Evolutionary conservation across 2,113 vertebrate species (phyloP).

Genomic region (Riparia riparia): DNA sequence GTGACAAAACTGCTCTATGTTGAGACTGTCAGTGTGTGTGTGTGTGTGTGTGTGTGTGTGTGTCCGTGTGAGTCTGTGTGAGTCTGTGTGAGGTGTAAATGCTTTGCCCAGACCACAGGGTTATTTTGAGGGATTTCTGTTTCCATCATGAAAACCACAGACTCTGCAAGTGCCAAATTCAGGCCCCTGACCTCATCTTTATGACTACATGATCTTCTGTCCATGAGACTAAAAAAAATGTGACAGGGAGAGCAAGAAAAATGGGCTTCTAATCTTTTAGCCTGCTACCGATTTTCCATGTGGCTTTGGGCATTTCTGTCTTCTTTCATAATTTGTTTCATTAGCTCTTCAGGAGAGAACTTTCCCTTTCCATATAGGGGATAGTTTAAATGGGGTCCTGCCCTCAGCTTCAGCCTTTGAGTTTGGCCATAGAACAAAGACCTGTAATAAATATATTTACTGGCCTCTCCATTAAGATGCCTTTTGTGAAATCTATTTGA

Average conservation of each 20-base stretch:
- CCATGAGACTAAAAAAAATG: not conserved
- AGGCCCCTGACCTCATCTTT: not conserved
- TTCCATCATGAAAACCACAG: not conserved
- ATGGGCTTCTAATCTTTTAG: not conserved
- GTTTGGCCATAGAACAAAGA: not conserved
- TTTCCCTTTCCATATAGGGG: not conserved
- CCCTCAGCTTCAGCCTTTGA: not conserved
- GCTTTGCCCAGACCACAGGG: fast-evolving
- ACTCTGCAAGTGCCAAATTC: not conserved
- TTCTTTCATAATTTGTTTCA: not conserved
- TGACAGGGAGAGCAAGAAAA: not conserved
- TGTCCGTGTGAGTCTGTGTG: too few species aligned
- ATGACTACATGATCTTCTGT: not conserved
- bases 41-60: too few species aligned
- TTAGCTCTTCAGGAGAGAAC: not conserved
- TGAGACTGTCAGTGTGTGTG: not conserved
- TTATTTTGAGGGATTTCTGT: not conserved
- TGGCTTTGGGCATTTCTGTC: not conserved
- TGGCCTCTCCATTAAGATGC: not conserved
- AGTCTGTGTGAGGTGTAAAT: not conserved
- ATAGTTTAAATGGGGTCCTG: not conserved
- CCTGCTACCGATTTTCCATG: not conserved
- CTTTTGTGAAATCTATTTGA: not conserved
- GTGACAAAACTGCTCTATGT: not conserved
- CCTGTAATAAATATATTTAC: not conserved